Evolutionary conservation across 2,113 vertebrate genomes (phyloP), one percentile per base, ranked within the genome.

Genomic region (Octodon degus): DNA sequence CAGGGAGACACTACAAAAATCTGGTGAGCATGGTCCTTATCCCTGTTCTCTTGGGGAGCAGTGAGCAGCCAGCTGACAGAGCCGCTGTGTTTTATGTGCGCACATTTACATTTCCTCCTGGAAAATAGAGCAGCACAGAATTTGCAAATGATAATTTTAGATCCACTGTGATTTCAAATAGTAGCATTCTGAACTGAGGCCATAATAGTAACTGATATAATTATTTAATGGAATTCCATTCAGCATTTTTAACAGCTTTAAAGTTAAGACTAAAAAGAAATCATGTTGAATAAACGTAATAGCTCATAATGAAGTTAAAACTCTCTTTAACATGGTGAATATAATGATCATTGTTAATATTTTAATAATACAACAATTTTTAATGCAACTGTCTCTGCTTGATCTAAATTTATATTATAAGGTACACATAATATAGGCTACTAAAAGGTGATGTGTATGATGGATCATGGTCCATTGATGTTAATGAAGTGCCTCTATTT

Each of bases 261-360:
- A 65, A 37, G 74, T 63, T 89, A 53, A 92, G 60, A 58, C 27
- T 94, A 94, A 84, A 93, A 96, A 89, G 32, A 97, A 96, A 91
- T 65, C 20, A 70, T 83, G 55, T 55, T 94, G 84, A n/a, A 70
- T 95, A 94, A 91, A 91, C 32, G 43, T 25, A 77, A 89, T 60
- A 47, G 65, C 77, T 93, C 83, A 3, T 19, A 89, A 77, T 22
- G 37, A 89, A 82, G 37, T 67, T 89, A 85, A 80, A 91, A 83
- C 82, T 86, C 60, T 83, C 40, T 95, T 79, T 74, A 79, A 47
- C 37, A 58, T 77, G 1, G 43, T 67, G 50, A 80, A 63, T 86
- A 79, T 30, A 91, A 89, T 89, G 60, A 68, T 85, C 80, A 55
- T 10, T 62, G 30, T 65, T 68, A 77, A 67, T 81, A 53, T 72